Evolutionary conservation across 2,113 vertebrate genomes (phyloP), one percentile per base, ranked within the genome.

Genomic region (Clarias batrachus): DNA sequence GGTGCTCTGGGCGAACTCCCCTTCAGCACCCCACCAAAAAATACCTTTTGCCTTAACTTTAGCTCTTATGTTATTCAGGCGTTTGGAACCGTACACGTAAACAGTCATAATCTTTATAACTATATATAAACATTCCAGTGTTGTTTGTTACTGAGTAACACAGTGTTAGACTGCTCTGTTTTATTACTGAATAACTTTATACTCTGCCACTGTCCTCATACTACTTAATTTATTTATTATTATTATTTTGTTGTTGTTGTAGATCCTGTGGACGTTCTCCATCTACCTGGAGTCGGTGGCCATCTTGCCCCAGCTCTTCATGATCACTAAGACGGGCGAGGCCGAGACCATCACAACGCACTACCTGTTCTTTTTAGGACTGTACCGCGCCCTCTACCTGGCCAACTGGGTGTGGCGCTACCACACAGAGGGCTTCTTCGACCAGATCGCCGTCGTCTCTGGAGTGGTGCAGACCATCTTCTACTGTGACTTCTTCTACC

Each of bases 401-500:
- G 97, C 93, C 81, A 99, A 99, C 94, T 99, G 98, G 98, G 94
- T 99, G 91, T 97, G 97, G 96, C 96, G 98, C 82, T 99, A 98
- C 92, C 94, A 98, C 94, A 97, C 94, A 0, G 98, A 99, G 92
- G 96, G 94, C 65, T 99, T 98, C 94, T 97, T 98, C 0, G 98
- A 99, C 92, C 97, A 98, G 91, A 99, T 99, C 0, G 97, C 97
- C 0, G 96, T 99, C 2, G 97, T 99, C 89, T 97, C 98, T 0
- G 98, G 98, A 2, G 97, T 98, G 0, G 98, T 99, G 54, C 98
- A 99, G 93, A 99, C 98, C 89, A 99, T 99, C 89, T 99, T 99
- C 95, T 99, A 98, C 93, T 99, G 97, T 2, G 98, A 99, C 81
- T 99, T 99, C 95, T 99, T 99, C 95, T 99, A 99, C 91, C 96